Percentiles rank a stretch among this genome's conserved stretches.
These are phyloP conservation scores for Choloepus didactylus DNA, from an alignment of 2,797 vertebrate species.

Conservation along the genomic window DNA sequence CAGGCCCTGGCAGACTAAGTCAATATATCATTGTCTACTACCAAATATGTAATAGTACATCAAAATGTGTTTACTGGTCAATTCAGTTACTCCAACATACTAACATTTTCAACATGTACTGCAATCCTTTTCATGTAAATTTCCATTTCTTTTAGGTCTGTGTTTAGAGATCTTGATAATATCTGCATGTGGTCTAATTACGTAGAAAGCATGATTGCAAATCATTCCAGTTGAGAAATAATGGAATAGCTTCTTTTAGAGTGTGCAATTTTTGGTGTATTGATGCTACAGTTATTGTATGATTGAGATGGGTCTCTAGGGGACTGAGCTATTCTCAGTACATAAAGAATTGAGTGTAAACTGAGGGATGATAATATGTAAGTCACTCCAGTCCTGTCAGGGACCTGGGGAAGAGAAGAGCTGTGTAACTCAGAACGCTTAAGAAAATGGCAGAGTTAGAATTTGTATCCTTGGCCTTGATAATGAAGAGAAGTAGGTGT, in stretches of 20 bases:
- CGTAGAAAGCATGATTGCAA: not conserved
- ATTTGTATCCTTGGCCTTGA: not conserved
- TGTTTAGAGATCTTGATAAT: not conserved
- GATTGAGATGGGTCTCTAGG: not conserved
- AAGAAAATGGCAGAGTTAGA: not conserved
- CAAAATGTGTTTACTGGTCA: not conserved
- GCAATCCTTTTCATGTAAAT: not conserved
- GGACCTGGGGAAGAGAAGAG: not conserved
- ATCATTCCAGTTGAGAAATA: not conserved
- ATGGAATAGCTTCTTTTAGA: not conserved
- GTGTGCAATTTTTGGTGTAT: not conserved
- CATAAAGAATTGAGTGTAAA: not conserved
- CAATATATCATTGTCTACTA: not conserved
- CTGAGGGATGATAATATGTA: not conserved
- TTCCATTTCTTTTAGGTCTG: constrained; percentile 24
- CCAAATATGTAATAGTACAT: not conserved
- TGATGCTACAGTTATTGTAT: not conserved
- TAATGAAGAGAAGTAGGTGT: not conserved
- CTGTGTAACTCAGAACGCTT: not conserved
- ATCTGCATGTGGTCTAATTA: not conserved
- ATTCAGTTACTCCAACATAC: not conserved
- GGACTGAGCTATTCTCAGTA: not conserved
- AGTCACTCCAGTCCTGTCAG: not conserved
- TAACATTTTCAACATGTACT: constrained; percentile 48
- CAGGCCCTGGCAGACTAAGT: not conserved